phyloP scores from a whole-genome alignment of 1,140 invertebrate genomes.

The Pristionchus pacificus region DNA sequence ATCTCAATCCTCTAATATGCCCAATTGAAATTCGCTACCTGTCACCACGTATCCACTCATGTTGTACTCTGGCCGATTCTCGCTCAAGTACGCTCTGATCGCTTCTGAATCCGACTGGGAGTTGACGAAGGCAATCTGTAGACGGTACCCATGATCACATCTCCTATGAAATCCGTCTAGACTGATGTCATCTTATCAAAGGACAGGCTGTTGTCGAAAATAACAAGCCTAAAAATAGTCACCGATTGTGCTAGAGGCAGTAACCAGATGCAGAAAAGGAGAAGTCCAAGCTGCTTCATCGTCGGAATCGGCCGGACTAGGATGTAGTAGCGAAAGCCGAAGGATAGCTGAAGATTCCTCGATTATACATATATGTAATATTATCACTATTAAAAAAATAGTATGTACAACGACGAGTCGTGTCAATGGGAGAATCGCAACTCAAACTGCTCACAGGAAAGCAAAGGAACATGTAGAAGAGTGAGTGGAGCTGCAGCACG shows the following conservation, averaged over 20 bases:
- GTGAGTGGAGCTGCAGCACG: slow-evolving; percentile 19
- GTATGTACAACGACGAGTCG: no score
- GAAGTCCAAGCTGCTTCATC: background rate
- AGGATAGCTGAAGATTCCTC: background rate
- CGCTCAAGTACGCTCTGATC: slow-evolving; percentile 8
- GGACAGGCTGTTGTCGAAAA: no score
- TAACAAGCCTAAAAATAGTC: background rate
- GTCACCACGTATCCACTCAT: background rate
- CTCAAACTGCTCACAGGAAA: slow-evolving; percentile 16
- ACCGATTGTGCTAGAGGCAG: background rate
- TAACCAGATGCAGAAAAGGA: background rate
- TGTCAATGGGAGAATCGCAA: no score
- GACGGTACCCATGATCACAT: no score
- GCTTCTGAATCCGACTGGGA: slow-evolving; percentile 19
- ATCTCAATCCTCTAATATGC: no score
- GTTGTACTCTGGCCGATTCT: slow-evolving; percentile 19
- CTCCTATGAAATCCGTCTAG: no score
- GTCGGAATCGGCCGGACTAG: background rate
- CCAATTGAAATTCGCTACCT: background rate
- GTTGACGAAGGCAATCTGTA: slow-evolving; percentile 25
- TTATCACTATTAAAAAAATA: no score
- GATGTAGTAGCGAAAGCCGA: background rate
- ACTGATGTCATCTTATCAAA: background rate
- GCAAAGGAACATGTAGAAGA: slow-evolving; percentile 31
- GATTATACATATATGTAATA: no score